Percentiles rank a stretch among this genome's conserved stretches.
phyloP scores from a whole-genome alignment of 2,113 vertebrate species.

The Orientallactaga bullata region DNA sequence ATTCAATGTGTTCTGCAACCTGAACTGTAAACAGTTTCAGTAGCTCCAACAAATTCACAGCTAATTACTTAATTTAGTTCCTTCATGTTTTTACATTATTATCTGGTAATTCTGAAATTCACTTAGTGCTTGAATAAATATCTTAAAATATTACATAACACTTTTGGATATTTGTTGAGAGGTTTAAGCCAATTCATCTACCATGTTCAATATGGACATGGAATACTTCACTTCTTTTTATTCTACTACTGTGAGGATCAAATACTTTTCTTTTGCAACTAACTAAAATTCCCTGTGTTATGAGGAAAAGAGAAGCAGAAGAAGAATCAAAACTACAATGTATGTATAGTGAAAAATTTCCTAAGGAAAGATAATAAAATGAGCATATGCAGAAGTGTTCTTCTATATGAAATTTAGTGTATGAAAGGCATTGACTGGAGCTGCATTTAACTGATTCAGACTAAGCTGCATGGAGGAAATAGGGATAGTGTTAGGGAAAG shows the following conservation, averaged over 20 bases:
- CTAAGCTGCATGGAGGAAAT: neutral
- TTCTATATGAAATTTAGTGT: conserved; percentile 3
- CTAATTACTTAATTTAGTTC: neutral
- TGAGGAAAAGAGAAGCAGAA: too few relatives aligned
- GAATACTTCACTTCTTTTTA: too few relatives aligned
- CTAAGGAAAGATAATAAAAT: conserved; percentile 3
- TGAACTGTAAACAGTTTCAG: conserved; percentile 1
- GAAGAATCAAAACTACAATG: too few relatives aligned
- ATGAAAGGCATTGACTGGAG: neutral
- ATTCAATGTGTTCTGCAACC: neutral
- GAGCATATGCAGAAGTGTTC: neutral
- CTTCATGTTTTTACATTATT: neutral
- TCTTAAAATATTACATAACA: neutral
- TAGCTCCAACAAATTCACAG: neutral
- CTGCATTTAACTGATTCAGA: neutral
- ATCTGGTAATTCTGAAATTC: neutral
- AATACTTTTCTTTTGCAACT: neutral
- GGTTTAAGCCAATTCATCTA: too few relatives aligned
- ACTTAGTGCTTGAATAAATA: neutral
- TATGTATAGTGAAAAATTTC: neutral
- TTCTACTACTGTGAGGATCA: too few relatives aligned
- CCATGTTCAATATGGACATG: too few relatives aligned
- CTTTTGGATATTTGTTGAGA: neutral
- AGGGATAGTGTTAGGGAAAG: neutral
- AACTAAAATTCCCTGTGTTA: too few relatives aligned